Percentiles rank a stretch among this genome's conserved stretches.
Evolutionary conservation across 2,113 vertebrate genomes (phyloP).

Genomic region (Paramormyrops kingsleyae): DNA sequence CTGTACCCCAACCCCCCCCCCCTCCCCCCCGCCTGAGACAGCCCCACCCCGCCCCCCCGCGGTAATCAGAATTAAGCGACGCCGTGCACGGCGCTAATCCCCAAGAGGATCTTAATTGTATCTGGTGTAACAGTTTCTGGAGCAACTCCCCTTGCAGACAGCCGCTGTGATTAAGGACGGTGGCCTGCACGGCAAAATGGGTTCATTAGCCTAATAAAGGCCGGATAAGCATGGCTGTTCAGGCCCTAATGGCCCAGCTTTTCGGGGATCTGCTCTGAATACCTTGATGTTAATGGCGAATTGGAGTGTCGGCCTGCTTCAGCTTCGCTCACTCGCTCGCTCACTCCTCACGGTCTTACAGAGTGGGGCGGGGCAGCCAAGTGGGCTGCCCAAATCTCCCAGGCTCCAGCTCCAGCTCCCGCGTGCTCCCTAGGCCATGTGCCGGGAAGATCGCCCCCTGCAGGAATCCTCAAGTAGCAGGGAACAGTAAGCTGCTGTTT

Average conservation of each 20-base stretch:
- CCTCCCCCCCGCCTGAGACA: conserved; percentile 42
- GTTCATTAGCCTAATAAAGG: conserved; percentile 66
- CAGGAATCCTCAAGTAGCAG: background rate
- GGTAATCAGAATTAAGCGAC: conserved; percentile 55
- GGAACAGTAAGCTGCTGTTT: conserved; percentile 3
- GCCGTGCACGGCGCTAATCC: conserved; percentile 52
- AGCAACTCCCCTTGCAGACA: conserved; percentile 43
- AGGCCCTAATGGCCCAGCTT: conserved; percentile 57
- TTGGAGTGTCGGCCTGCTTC: conserved; percentile 8
- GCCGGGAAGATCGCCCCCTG: background rate
- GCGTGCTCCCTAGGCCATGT: too few species aligned
- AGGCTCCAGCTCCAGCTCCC: background rate
- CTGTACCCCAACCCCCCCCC: background rate
- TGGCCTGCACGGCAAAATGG: conserved; percentile 41
- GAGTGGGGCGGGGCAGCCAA: background rate
- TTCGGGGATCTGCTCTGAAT: conserved; percentile 43
- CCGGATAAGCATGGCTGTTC: conserved; percentile 57
- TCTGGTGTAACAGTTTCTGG: conserved; percentile 49
- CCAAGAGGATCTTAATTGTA: conserved; percentile 53
- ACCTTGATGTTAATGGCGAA: conserved; percentile 42
- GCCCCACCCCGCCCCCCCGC: conserved; percentile 44
- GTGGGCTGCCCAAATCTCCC: background rate
- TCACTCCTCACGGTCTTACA: background rate
- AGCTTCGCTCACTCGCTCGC: background rate
- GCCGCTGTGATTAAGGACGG: conserved; percentile 49